These are phyloP conservation scores for Petrophora chlorosata DNA, from an alignment of 2,888 invertebrate species.

Conservation along the genomic window DNA sequence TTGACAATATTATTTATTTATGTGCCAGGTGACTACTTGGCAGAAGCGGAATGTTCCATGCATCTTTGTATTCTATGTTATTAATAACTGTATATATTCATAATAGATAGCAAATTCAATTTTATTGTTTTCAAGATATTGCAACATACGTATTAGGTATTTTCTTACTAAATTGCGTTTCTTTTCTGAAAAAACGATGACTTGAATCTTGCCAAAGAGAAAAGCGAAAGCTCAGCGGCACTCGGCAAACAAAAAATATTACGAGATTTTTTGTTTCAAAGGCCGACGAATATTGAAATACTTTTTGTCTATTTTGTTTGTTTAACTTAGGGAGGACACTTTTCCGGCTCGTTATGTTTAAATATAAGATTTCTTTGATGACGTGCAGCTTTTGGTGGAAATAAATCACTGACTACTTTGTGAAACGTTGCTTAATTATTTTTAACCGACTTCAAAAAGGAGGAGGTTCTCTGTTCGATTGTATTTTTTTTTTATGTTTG, in stretches of 20 bases:
- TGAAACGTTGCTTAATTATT: too few relatives aligned
- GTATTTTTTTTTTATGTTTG: too few relatives aligned
- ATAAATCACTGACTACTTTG: background rate
- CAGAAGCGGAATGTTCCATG: too few relatives aligned
- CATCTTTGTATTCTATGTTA: too few relatives aligned
- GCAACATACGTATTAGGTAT: too few relatives aligned
- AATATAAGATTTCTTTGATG: slow-evolving; percentile 18
- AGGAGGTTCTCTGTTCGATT: too few relatives aligned
- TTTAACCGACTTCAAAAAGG: too few relatives aligned
- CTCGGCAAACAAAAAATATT: slow-evolving; percentile 57
- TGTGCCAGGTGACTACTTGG: too few relatives aligned
- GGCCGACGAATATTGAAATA: slow-evolving; percentile 46
- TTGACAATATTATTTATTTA: too few relatives aligned
- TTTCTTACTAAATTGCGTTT: slow-evolving; percentile 56
- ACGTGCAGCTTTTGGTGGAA: slow-evolving; percentile 8
- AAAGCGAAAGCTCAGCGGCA: slow-evolving; percentile 45
- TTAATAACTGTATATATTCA: too few relatives aligned
- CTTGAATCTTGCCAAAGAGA: slow-evolving; percentile 55
- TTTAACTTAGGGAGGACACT: slow-evolving; percentile 26
- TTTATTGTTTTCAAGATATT: background rate
- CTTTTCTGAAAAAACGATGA: slow-evolving; percentile 53
- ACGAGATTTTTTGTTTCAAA: slow-evolving; percentile 41
- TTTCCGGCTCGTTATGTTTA: slow-evolving; percentile 21
- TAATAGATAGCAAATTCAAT: too few relatives aligned
- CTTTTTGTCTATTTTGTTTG: slow-evolving; percentile 38